These are phyloP conservation scores for Microplitis demolitor DNA, from an alignment of 1,140 invertebrate genomes.

Conservation along the genomic window DNA sequence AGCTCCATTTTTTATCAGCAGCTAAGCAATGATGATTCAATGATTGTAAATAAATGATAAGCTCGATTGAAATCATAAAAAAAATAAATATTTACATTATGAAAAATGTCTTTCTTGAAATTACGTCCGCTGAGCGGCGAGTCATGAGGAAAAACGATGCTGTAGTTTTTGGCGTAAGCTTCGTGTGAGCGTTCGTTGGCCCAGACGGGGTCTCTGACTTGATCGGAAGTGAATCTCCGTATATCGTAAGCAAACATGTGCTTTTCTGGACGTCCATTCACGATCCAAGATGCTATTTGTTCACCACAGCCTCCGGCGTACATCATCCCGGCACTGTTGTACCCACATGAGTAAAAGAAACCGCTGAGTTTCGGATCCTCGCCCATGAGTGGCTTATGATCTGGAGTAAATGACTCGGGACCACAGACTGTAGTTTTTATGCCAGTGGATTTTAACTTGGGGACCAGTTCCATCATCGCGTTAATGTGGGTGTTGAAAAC, in stretches of 20 bases:
- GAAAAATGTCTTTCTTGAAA: slow-evolving; percentile 71
- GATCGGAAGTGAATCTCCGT: slow-evolving; percentile 74
- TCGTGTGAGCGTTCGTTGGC: slow-evolving; percentile 81
- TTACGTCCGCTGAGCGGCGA: slow-evolving; percentile 83
- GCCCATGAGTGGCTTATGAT: slow-evolving; percentile 75
- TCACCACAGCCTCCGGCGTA: slow-evolving; percentile 83
- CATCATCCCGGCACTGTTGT: slow-evolving; percentile 91
- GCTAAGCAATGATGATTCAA: slow-evolving; percentile 47
- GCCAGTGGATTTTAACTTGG: slow-evolving; percentile 73
- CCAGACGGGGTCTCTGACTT: slow-evolving; percentile 74
- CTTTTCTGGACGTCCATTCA: slow-evolving; percentile 77
- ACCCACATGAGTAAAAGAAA: slow-evolving; percentile 84
- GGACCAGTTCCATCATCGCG: slow-evolving; percentile 75
- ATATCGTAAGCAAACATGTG: slow-evolving; percentile 88
- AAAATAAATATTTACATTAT: slow-evolving; percentile 61
- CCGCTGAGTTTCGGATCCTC: slow-evolving; percentile 64
- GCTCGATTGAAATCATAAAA: not conserved
- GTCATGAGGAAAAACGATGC: slow-evolving; percentile 82
- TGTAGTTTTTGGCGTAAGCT: slow-evolving; percentile 86
- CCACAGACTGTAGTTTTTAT: slow-evolving; percentile 86
- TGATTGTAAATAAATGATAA: not conserved
- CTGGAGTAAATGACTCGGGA: slow-evolving; percentile 87
- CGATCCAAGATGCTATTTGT: slow-evolving; percentile 83
- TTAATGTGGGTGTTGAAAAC: slow-evolving; percentile 79
- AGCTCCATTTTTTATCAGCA: slow-evolving; percentile 72